Percentiles rank a stretch among this genome's conserved stretches.
phyloP scores from a whole-genome alignment of 2,888 invertebrate species.

The Athripsodes cinereus region DNA sequence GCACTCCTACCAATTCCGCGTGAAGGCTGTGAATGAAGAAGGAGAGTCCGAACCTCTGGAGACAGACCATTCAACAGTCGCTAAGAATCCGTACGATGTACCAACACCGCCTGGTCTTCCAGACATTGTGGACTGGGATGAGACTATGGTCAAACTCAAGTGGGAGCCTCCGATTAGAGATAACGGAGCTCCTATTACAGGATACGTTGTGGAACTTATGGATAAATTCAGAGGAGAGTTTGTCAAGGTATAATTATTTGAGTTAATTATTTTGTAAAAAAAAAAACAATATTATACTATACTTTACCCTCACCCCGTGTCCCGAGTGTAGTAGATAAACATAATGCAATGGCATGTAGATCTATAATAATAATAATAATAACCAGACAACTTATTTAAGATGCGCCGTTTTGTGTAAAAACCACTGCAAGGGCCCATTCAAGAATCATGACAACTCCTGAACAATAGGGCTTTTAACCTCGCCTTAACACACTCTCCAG shows the following conservation, averaged over 20 bases:
- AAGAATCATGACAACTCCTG: no score
- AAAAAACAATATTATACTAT: no score
- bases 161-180: conserved; percentile 88
- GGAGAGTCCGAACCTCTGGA: conserved; percentile 95
- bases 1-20: conserved; percentile 95
- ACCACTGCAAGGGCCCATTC: no score
- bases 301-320: no score
- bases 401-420: no score
- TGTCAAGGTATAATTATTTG: conserved; percentile 51
- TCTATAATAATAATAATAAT: no score
- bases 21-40: conserved; percentile 94
- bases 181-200: conserved; percentile 90
- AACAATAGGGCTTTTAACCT: no score
- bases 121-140: conserved; percentile 86
- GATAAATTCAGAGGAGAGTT: conserved; percentile 81
- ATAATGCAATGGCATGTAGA: no score
- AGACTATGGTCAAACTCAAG: conserved; percentile 82
- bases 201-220: conserved; percentile 88
- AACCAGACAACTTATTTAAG: no score
- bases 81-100: conserved; percentile 95
- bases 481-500: no score
- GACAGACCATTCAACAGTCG: conserved; percentile 79
- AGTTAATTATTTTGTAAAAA: no score
- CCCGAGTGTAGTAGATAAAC: no score
- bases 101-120: conserved; percentile 86